Conservation (phyloP, 2,888 invertebrate species). For the Lochmaea capreae region DNA sequence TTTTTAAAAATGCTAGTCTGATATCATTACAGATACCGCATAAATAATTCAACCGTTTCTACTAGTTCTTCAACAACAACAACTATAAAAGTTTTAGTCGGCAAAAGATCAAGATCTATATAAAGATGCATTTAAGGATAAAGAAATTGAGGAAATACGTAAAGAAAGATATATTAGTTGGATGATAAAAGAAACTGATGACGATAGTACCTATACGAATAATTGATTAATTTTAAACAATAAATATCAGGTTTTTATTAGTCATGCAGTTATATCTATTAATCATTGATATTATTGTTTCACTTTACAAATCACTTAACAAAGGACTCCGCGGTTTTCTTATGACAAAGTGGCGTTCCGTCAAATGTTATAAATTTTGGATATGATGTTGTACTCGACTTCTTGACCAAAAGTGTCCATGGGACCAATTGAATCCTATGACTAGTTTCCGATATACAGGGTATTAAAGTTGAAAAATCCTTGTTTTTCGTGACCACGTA, state of each 20-base stretch:
- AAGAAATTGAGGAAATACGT: not conserved
- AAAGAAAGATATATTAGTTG: not conserved
- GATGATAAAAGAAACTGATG: not conserved
- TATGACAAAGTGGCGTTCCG: too few species aligned
- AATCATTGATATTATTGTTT: not conserved
- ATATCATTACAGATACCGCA: conserved; percentile 17
- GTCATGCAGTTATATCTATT: not conserved
- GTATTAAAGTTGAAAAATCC: too few species aligned
- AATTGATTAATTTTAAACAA: not conserved
- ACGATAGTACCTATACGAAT: not conserved
- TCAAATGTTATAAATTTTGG: too few species aligned
- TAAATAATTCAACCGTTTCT: conserved; percentile 22
- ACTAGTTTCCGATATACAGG: too few species aligned
- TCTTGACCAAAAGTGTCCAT: too few species aligned
- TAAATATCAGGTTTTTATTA: not conserved
- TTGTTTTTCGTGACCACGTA: too few species aligned
- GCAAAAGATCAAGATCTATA: conserved; percentile 6
- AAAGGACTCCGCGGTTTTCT: too few species aligned
- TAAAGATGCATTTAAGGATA: conserved; percentile 6
- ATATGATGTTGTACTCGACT: too few species aligned
- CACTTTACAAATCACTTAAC: not conserved
- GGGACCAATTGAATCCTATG: too few species aligned
- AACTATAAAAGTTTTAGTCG: conserved; percentile 8
- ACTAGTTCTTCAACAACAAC: conserved; percentile 10
- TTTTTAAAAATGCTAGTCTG: not conserved